Evolutionary conservation across 2,797 vertebrate genomes (phyloP), one percentile per base, ranked within the genome.

Genomic region (Sylvia borin): DNA sequence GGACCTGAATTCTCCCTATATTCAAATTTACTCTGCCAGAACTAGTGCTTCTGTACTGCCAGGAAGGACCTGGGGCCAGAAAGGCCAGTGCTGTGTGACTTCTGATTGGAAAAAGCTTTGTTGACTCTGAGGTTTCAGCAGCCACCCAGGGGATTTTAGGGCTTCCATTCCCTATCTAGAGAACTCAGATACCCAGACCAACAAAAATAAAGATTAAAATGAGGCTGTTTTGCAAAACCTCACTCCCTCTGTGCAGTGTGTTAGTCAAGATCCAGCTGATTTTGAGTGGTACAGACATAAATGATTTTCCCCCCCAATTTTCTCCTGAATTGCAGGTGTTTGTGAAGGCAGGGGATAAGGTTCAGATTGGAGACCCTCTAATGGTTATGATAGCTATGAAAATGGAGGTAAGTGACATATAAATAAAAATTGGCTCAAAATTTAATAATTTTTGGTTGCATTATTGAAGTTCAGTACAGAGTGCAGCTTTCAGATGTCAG

Each of bases 381-480:
- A 98, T 99, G 98, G 98, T 99, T 72, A 99, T 99, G 99, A 99
- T 98, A 45, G 99, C 99, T 87, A 99, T 99, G 99, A 99, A 99
- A 97, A 99, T 99, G 99, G 99, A 99, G 99, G 99, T 99, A 88
- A 97, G 98, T 27, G n/a, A 36, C 34, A 20, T 58, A 29, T 3
- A 40, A 67, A 84, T 77, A 48, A 89, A 91, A 74, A n/a, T 43
- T 22, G 32, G 32, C 16, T 68, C 54, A 74, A 66, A 70, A 78
- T 25, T 3, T n/a, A 60, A 12, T 83, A 5, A 36, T 27, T 87
- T 84, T 48, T 42, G 7, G 18, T 74, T 66, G 50, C 13, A n/a
- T 93, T 91, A 57, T 38, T 88, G 75, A 82, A 73, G 38, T 34
- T 9, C 27, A 40, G 10, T 45, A 71, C 31, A 48, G 82, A 65